A percentile compares a stretch with the other conserved stretches of the same genome.
Conservation (phyloP, 2,113 vertebrate species). For the Progne subis region DNA sequence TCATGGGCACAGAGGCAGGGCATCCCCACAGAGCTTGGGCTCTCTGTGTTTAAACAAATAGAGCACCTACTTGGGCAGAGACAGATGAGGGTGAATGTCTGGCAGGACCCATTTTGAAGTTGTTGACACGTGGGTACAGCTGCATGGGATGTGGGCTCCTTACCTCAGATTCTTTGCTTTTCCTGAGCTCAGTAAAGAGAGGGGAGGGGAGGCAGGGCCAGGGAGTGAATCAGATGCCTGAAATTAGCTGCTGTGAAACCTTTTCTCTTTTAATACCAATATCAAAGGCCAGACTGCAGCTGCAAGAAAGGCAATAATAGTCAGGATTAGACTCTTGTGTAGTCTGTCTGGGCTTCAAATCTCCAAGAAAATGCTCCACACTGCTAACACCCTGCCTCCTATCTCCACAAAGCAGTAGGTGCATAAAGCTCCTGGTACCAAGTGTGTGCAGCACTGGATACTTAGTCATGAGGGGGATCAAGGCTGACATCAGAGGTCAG, state of each 20-base stretch:
- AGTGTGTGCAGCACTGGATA: not conserved
- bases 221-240: conserved; percentile 1
- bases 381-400: not conserved
- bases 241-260: conserved; percentile 10
- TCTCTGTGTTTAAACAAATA: not conserved
- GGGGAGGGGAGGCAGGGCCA: not conserved
- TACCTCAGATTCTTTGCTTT: not conserved
- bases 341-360: not conserved
- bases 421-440: not conserved
- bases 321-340: not conserved
- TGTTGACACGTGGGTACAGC: not conserved
- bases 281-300: not conserved
- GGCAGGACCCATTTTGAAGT: not conserved
- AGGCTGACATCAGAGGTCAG: not conserved
- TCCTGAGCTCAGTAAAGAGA: not conserved
- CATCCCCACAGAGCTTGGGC: not conserved
- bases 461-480: not conserved
- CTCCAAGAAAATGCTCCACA: not conserved
- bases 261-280: not conserved
- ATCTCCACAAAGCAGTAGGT: not conserved
- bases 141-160: not conserved
- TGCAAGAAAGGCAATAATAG: not conserved
- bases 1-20: not conserved
- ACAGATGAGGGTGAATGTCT: not conserved
- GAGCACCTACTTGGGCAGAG: not conserved